Evolutionary conservation across 2,888 invertebrate species (phyloP).

Genomic region (Nemotelus nigrinus): DNA sequence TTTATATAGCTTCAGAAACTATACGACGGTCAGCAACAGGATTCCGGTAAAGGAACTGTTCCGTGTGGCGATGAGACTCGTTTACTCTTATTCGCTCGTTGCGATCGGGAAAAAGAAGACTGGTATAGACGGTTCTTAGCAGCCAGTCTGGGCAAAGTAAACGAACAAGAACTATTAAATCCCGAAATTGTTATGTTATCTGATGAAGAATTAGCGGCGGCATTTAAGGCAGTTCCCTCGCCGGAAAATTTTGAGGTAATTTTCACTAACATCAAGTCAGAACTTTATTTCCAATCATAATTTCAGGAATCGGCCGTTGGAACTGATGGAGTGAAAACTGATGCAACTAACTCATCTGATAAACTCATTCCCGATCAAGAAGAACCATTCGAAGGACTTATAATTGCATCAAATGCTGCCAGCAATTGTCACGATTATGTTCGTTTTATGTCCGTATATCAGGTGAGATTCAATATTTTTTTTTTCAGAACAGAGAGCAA

Average conservation of each 20-base stretch:
- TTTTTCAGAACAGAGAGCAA: neutral
- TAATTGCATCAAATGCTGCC: slow-evolving; percentile 61
- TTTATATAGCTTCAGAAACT: slow-evolving; percentile 58
- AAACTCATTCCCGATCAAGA: neutral
- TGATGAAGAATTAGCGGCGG: slow-evolving; percentile 59
- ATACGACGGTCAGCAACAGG: slow-evolving; percentile 53
- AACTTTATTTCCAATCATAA: neutral
- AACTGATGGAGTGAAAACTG: neutral
- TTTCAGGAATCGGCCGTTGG: slow-evolving; percentile 1
- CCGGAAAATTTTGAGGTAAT: neutral
- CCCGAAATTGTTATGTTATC: slow-evolving; percentile 59
- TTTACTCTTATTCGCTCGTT: slow-evolving; percentile 61
- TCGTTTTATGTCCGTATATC: slow-evolving; percentile 63
- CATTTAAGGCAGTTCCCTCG: slow-evolving; percentile 44
- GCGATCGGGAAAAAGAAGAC: slow-evolving; percentile 64
- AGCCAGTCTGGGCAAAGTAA: slow-evolving; percentile 60
- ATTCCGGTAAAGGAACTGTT: slow-evolving; percentile 50
- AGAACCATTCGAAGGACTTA: slow-evolving; percentile 58
- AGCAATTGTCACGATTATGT: slow-evolving; percentile 61
- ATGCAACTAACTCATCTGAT: neutral
- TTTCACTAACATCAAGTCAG: neutral
- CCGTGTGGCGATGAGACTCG: slow-evolving; percentile 64
- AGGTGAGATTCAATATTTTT: slow-evolving; percentile 55
- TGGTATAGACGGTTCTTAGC: slow-evolving; percentile 63
- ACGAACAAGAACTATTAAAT: slow-evolving; percentile 61